A percentile compares a stretch with the other conserved stretches of the same genome.
Conservation (phyloP, 1,140 invertebrate genomes). For the Philopotamus ludificatus region DNA sequence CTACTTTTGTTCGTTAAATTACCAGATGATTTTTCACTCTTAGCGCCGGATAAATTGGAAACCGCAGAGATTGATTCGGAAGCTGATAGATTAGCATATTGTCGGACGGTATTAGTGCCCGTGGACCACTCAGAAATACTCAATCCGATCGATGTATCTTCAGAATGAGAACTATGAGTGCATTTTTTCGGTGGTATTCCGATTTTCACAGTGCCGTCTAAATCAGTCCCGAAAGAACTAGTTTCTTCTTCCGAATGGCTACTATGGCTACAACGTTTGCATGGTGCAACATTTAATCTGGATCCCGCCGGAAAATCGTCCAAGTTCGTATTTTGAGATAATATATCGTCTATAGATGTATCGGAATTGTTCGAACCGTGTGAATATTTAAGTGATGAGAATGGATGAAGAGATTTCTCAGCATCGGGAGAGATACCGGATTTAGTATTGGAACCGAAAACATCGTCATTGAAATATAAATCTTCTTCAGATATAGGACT, state of each 20-base stretch:
- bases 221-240: slow-evolving; percentile 66
- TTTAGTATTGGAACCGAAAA: slow-evolving; percentile 61
- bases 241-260: slow-evolving; percentile 69
- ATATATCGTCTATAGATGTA: slow-evolving; percentile 60
- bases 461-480: slow-evolving; percentile 62
- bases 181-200: slow-evolving; percentile 73
- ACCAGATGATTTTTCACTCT: slow-evolving; percentile 64
- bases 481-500: slow-evolving; percentile 66
- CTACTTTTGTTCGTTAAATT: slow-evolving; percentile 47
- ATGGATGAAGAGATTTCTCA: slow-evolving; percentile 52
- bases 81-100: slow-evolving; percentile 69
- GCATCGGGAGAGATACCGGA: slow-evolving; percentile 58
- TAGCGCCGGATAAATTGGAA: slow-evolving; percentile 57
- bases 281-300: slow-evolving; percentile 52
- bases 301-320: slow-evolving; percentile 46
- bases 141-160: slow-evolving; percentile 79
- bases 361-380: slow-evolving; percentile 65
- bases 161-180: slow-evolving; percentile 75
- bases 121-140: slow-evolving; percentile 84
- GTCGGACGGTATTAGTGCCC: slow-evolving; percentile 74
- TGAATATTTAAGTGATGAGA: slow-evolving; percentile 57
- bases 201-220: slow-evolving; percentile 76
- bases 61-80: slow-evolving; percentile 61
- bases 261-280: slow-evolving; percentile 61
- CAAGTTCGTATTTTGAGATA: slow-evolving; percentile 53